phyloP scores from a whole-genome alignment of 2,113 vertebrate species.

The Antechinus stuartii region DNA sequence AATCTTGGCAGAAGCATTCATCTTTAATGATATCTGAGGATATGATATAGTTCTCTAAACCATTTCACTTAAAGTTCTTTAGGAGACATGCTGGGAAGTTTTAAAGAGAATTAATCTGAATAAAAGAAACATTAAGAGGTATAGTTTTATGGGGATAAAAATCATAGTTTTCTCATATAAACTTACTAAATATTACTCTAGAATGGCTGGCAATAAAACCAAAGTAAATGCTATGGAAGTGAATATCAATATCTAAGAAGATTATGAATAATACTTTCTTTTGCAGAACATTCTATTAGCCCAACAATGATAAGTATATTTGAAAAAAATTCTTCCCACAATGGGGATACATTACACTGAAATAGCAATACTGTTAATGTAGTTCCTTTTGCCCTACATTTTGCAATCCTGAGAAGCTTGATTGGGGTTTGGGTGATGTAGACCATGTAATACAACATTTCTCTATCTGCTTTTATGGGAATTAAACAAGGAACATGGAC shows the following conservation, averaged over 20 bases:
- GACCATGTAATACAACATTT: neutral
- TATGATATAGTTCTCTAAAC: neutral
- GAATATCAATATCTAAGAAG: neutral
- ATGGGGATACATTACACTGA: neutral
- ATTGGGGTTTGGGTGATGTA: neutral
- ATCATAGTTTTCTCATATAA: neutral
- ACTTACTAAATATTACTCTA: neutral
- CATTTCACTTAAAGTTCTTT: neutral
- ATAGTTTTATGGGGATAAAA: fast-evolving
- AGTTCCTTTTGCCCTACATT: neutral
- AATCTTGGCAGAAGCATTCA: neutral
- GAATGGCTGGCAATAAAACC: neutral
- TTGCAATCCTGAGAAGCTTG: neutral
- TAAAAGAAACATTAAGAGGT: neutral
- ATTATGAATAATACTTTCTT: constrained; percentile 12
- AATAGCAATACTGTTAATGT: neutral
- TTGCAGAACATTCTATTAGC: neutral
- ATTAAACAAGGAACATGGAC: constrained; percentile 3
- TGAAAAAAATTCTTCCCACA: neutral
- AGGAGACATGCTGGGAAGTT: neutral
- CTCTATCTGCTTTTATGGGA: neutral
- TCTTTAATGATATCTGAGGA: constrained; percentile 22
- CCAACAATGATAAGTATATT: neutral
- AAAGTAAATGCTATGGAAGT: neutral
- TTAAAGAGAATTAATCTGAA: neutral